Base-by-base conservation (phyloP, 2,888 invertebrate genomes). In the Nemurella pictetii region DNA sequence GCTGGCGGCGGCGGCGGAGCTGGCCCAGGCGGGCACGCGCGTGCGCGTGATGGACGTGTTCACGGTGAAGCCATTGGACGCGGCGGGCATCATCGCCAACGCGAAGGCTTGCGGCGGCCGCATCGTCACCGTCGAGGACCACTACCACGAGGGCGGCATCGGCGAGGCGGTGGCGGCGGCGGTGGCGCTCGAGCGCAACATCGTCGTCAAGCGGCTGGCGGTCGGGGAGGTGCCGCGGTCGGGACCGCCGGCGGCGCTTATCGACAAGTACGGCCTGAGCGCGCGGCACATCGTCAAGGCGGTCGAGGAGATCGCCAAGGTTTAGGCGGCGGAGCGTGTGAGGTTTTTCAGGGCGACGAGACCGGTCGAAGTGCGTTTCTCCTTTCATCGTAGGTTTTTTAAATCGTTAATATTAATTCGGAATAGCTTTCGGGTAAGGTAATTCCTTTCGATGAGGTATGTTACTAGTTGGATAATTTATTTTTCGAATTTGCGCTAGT, bases 21-120 rank as follows among this genome's bases (percentile, higher is more conserved):
- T 99, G 85, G 93, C 92, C 9, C 93, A 94, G 88, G 89, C 90
- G n/a, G 95, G 95, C 20, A 91, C 98, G 84, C 91, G 94, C 85
- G 94, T 95, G 0, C 93, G 98, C 78, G 95, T 99, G 28, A 90
- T 99, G 89, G 99, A 99, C 92, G 97, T 96, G 5, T 99, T 99
- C 92, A 98, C 99, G 12, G 92, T 99, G 86, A 99, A 99, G 91
- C 99, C 99, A 0, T 91, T 99, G 87, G 99, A 99, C 91, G 93
- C 92, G 84, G 93, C 93, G 0, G 92, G 94, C 0, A 94, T 99
- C 74, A 90, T 95, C 74, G 91, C 92, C 83, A 94, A 97, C 90
- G 98, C 97, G 0, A 92, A 92, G 86, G 95, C 95, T 84, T 95
- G 93, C 85, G 95, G 95, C 7, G 98, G 98, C 0, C 92, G 94